These are phyloP conservation scores for Cephus rjabovi DNA, from an alignment of 2,888 invertebrate genomes.

Conservation along the genomic window DNA sequence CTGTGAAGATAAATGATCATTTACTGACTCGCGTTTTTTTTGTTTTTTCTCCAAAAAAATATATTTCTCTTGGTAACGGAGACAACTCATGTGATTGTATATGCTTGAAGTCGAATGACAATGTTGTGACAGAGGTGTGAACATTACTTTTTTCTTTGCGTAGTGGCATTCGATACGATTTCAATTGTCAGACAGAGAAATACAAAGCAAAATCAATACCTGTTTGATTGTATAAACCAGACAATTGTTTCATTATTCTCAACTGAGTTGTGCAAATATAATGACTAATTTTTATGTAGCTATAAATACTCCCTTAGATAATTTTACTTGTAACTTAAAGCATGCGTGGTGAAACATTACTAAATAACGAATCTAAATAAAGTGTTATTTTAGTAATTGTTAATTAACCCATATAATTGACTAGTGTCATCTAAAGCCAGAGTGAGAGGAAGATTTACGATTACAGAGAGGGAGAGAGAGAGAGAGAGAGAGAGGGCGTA, in stretches of 20 bases:
- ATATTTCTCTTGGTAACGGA: neutral
- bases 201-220: too few species aligned
- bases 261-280: conserved; percentile 30
- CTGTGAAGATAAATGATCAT: too few species aligned
- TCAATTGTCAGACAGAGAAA: too few species aligned
- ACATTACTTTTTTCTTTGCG: too few species aligned
- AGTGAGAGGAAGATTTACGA: conserved; percentile 41
- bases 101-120: too few species aligned
- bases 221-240: neutral
- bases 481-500: conserved; percentile 1
- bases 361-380: conserved; percentile 18
- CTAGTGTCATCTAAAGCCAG: conserved; percentile 37
- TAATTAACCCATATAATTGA: conserved; percentile 30
- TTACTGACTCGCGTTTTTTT: too few species aligned
- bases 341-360: conserved; percentile 6
- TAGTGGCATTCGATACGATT: too few species aligned
- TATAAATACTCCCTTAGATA: conserved; percentile 41
- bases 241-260: conserved; percentile 36
- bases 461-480: conserved; percentile 24
- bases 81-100: neutral
- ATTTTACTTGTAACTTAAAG: conserved; percentile 31
- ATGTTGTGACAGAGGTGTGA: too few species aligned
- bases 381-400: conserved; percentile 20
- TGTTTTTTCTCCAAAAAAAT: neutral
- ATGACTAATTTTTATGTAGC: conserved; percentile 30